A percentile compares a stretch with the other conserved stretches of the same genome.
Conservation (phyloP, 2,888 invertebrate genomes). For the Caenorhabditis doughertyi region DNA sequence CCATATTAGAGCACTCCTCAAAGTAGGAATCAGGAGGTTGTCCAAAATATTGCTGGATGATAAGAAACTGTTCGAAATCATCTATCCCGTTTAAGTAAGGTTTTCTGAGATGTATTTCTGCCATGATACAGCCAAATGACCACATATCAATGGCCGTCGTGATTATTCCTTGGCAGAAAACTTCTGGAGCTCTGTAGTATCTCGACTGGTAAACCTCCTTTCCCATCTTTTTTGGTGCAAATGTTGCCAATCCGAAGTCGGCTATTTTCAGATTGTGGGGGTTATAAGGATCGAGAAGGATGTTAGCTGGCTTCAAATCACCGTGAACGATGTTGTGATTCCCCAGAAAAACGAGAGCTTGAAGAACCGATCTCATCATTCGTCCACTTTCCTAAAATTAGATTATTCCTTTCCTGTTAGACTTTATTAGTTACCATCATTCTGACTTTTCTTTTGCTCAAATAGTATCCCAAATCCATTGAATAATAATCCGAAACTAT, state of each 20-base stretch:
- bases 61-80: neutral
- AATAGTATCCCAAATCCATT: neutral
- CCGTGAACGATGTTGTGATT: slow-evolving; percentile 8
- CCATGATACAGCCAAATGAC: slow-evolving; percentile 6
- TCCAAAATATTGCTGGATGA: slow-evolving; percentile 9
- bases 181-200: slow-evolving; percentile 21
- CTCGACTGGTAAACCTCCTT: neutral
- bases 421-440: no score
- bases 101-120: neutral
- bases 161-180: neutral
- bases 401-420: no score
- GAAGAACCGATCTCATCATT: neutral
- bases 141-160: slow-evolving; percentile 25
- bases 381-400: neutral
- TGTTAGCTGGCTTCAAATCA: slow-evolving; percentile 20
- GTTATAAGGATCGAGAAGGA: neutral
- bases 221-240: neutral
- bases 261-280: neutral
- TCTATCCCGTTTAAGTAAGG: neutral
- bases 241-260: slow-evolving; percentile 10
- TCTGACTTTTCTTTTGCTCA: neutral
- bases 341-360: neutral
- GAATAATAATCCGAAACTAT: neutral
- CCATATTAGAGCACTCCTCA: neutral
- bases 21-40: neutral